Evolutionary conservation across 2,888 invertebrate genomes (phyloP).

Genomic region (Thelaira solivaga): DNA sequence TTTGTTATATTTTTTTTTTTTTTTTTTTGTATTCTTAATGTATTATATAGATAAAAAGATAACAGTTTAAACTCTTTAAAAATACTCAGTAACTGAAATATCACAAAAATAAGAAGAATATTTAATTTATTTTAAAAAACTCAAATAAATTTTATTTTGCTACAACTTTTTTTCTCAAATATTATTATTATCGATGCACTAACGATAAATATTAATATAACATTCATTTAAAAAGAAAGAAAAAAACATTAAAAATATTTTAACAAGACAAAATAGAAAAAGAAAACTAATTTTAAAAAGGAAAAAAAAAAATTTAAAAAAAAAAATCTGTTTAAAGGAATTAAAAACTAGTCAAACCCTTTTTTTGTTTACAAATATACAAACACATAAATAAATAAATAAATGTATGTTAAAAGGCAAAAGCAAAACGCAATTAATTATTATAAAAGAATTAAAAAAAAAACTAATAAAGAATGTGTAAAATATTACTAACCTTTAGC

Average conservation of each 20-base stretch:
- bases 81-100: slow-evolving; percentile 69
- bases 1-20: slow-evolving; percentile 33
- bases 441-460: too few species aligned
- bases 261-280: slow-evolving; percentile 33
- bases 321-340: slow-evolving; percentile 72
- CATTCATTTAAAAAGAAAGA: slow-evolving; percentile 40
- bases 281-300: slow-evolving; percentile 39
- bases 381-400: too few species aligned
- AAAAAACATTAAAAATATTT: slow-evolving; percentile 59
- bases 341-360: slow-evolving; percentile 75
- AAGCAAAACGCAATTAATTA: slow-evolving; percentile 43
- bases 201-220: not conserved
- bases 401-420: too few species aligned
- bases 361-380: slow-evolving; percentile 65
- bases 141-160: slow-evolving; percentile 1
- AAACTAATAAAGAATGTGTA: slow-evolving; percentile 56
- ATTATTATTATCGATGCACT: slow-evolving; percentile 22
- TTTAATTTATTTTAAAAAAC: slow-evolving; percentile 59
- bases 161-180: too few species aligned
- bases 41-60: slow-evolving; percentile 31
- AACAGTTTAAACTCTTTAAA: slow-evolving; percentile 23
- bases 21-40: slow-evolving; percentile 25
- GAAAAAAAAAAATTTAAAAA: slow-evolving; percentile 56
- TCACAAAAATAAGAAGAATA: slow-evolving; percentile 69
- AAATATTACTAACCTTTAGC: slow-evolving; percentile 59